phyloP scores from a whole-genome alignment of 2,888 invertebrate genomes.

The Drosophila lacicola region DNA sequence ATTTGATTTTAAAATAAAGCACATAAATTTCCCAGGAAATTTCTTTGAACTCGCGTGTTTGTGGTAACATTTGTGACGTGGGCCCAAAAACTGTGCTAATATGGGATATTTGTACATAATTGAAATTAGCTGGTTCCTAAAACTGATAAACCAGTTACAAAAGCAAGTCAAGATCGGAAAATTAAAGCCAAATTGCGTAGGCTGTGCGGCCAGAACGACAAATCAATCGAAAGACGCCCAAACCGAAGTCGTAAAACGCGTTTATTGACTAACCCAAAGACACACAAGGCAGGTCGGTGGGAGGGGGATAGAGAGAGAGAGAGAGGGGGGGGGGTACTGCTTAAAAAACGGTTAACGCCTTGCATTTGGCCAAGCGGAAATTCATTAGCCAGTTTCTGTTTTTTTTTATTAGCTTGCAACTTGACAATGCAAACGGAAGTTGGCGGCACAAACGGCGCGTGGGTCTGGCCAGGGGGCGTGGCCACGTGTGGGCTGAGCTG shows the following conservation, averaged over 20 bases:
- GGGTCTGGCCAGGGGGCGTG: conserved; percentile 22
- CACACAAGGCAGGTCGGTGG: conserved; percentile 19
- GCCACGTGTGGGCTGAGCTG: conserved; percentile 38
- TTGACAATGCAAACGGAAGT: conserved; percentile 66
- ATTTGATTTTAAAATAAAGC: conserved; percentile 24
- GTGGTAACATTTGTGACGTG: conserved; percentile 47
- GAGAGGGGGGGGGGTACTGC: background rate
- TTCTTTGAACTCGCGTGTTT: conserved; percentile 20
- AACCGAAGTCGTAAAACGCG: conserved; percentile 38
- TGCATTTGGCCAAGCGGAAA: conserved; percentile 67
- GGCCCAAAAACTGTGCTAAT: conserved; percentile 18
- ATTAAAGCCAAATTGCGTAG: conserved; percentile 44
- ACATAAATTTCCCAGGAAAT: conserved; percentile 13
- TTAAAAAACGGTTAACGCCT: conserved; percentile 42
- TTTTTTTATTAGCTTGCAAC: conserved; percentile 10
- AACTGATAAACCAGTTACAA: conserved; percentile 33
- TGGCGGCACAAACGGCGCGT: conserved; percentile 52
- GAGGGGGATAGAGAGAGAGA: too few species aligned
- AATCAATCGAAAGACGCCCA: conserved; percentile 65
- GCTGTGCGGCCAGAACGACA: conserved; percentile 15
- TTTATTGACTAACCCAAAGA: conserved; percentile 50
- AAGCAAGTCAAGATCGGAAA: conserved; percentile 22
- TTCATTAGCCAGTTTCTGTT: conserved; percentile 69
- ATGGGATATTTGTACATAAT: conserved; percentile 34
- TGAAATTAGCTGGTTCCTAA: conserved; percentile 7